Conservation (phyloP, 2,797 vertebrate genomes). For the Microcaecilia unicolor region DNA sequence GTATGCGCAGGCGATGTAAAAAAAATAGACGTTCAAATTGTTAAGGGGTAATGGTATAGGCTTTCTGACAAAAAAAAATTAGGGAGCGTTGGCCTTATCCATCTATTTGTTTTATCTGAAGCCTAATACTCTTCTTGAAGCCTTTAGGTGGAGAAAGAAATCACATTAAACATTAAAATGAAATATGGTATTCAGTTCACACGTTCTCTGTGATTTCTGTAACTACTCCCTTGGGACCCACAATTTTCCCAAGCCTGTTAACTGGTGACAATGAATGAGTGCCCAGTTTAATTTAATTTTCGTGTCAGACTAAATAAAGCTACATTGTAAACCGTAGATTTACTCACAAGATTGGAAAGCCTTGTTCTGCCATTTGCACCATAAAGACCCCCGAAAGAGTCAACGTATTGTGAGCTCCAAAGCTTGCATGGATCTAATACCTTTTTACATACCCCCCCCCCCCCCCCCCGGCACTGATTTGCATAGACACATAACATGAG, state of each 20-base stretch:
- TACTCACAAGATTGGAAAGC: slow-evolving; percentile 46
- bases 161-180: too few relatives aligned
- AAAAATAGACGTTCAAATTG: background rate
- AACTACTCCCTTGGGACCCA: slow-evolving; percentile 62
- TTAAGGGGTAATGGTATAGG: too few relatives aligned
- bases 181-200: slow-evolving; percentile 9
- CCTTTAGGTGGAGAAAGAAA: too few relatives aligned
- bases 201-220: slow-evolving; percentile 23
- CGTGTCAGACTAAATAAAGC: slow-evolving; percentile 69
- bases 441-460: slow-evolving; percentile 34
- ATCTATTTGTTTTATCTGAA: too few relatives aligned
- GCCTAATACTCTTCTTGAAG: too few relatives aligned
- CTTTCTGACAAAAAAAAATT: too few relatives aligned
- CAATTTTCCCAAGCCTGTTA: slow-evolving; percentile 75
- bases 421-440: slow-evolving; percentile 38
- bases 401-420: slow-evolving; percentile 30
- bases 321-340: slow-evolving; percentile 55
- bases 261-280: slow-evolving; percentile 62
- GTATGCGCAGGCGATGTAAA: background rate
- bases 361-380: slow-evolving; percentile 57
- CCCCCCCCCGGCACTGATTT: slow-evolving; percentile 29
- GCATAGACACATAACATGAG: slow-evolving; percentile 21
- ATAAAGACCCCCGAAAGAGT: slow-evolving; percentile 46
- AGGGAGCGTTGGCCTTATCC: too few relatives aligned
- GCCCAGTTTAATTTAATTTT: slow-evolving; percentile 73